phyloP scores from a whole-genome alignment of 1,140 invertebrate species.

The Drosophila aff. region DNA sequence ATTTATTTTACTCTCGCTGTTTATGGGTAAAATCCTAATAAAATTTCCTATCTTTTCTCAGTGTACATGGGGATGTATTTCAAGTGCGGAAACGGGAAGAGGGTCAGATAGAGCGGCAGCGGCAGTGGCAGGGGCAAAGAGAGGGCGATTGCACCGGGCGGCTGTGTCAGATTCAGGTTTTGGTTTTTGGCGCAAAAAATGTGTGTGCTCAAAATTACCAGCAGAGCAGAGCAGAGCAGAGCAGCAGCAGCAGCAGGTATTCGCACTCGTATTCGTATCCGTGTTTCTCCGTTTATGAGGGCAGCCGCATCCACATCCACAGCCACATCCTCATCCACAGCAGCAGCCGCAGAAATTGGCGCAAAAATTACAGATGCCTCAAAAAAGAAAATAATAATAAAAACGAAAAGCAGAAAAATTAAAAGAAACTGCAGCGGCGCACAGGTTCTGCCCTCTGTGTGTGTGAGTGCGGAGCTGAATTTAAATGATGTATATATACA shows the following conservation, averaged over 20 bases:
- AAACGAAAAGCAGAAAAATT: conserved; percentile 20
- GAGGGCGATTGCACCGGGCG: conserved; percentile 36
- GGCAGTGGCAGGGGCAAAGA: neutral
- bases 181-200: conserved; percentile 78
- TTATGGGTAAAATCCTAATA: neutral
- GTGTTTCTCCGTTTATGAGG: conserved; percentile 24
- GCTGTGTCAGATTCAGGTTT: conserved; percentile 76
- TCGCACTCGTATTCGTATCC: conserved; percentile 50
- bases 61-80: conserved; percentile 50
- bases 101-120: conserved; percentile 3
- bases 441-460: conserved; percentile 27
- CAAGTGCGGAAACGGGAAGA: conserved; percentile 57
- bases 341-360: conserved; percentile 75
- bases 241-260: conserved; percentile 57
- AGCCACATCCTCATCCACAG: conserved; percentile 31
- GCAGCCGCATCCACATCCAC: conserved; percentile 28
- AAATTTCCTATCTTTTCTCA: neutral
- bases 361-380: conserved; percentile 80
- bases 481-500: conserved; percentile 3
- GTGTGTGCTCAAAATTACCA: conserved; percentile 72
- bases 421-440: conserved; percentile 3
- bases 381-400: conserved; percentile 29
- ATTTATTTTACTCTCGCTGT: too few species aligned
- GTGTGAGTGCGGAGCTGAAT: conserved; percentile 26
- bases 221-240: conserved; percentile 24